phyloP scores from a whole-genome alignment of 2,113 vertebrate genomes.

The Boleophthalmus pectinirostris region DNA sequence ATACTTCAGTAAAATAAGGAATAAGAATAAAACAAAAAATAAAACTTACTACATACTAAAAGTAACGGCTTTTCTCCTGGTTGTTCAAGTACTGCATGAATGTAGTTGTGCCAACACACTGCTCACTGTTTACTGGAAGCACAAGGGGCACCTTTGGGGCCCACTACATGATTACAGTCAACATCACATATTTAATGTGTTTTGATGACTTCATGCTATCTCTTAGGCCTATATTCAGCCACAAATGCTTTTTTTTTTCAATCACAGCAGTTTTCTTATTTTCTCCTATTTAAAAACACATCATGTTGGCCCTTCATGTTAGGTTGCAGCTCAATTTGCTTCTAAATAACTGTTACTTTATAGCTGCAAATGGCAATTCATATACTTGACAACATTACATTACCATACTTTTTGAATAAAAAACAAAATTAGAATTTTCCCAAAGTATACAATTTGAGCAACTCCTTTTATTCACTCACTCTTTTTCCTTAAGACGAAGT shows the following conservation, averaged over 20 bases:
- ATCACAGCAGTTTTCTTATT: background rate
- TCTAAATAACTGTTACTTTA: conserved; percentile 28
- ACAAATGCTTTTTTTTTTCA: background rate
- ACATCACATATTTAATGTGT: background rate
- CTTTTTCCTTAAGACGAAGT: conserved; percentile 92
- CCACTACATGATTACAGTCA: background rate
- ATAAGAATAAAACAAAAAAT: conserved; percentile 55
- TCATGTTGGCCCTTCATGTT: conserved; percentile 30
- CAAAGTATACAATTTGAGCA: conserved; percentile 16
- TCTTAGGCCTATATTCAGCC: background rate
- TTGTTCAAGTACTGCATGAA: conserved; percentile 52
- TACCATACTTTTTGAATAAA: background rate
- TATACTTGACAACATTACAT: background rate
- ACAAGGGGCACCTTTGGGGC: conserved; percentile 22
- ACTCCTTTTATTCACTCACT: conserved; percentile 58
- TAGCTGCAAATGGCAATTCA: conserved; percentile 24
- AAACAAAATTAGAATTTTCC: conserved; percentile 8
- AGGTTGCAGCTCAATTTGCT: conserved; percentile 27
- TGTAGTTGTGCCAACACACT: conserved; percentile 16
- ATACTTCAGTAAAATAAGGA: conserved; percentile 60
- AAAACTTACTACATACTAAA: conserved; percentile 13
- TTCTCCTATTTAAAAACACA: background rate
- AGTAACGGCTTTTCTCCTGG: conserved; percentile 50
- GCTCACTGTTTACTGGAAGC: conserved; percentile 18
- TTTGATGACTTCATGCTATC: background rate